Conservation (phyloP, 2,113 vertebrate genomes). For the Crotalus viridis region DNA sequence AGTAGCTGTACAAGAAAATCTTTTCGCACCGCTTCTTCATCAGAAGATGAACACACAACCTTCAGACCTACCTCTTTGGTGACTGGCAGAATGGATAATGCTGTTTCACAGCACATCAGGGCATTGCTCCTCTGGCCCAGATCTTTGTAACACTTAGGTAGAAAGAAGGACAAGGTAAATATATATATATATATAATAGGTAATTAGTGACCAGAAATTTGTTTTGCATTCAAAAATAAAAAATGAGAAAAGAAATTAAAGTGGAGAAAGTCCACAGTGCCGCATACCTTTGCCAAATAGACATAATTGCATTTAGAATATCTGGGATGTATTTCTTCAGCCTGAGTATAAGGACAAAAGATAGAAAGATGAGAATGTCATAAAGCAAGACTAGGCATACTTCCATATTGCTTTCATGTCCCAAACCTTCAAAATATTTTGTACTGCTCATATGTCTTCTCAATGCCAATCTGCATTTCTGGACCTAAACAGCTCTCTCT, state of each 20-base stretch:
- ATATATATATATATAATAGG: neutral
- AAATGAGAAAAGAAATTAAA: slow-evolving; percentile 6
- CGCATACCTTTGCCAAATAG: slow-evolving; percentile 89
- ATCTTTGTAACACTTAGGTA: slow-evolving; percentile 84
- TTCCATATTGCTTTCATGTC: neutral
- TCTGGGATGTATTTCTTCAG: slow-evolving; percentile 85
- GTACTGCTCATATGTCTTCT: neutral
- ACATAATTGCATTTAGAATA: slow-evolving; percentile 92
- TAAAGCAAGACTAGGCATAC: slow-evolving; percentile 7
- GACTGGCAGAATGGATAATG: slow-evolving; percentile 69
- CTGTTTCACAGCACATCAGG: slow-evolving; percentile 81
- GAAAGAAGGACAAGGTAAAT: slow-evolving; percentile 41
- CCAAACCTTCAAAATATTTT: slow-evolving; percentile 22
- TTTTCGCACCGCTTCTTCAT: slow-evolving; percentile 14
- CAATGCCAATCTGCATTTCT: neutral
- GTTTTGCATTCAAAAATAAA: neutral
- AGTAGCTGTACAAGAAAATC: neutral
- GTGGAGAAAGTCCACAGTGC: neutral
- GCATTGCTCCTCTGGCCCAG: slow-evolving; percentile 78
- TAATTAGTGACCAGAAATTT: slow-evolving; percentile 40
- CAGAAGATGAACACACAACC: slow-evolving; percentile 9
- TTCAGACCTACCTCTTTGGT: slow-evolving; percentile 83
- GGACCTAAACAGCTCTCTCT: neutral
- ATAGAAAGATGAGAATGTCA: slow-evolving; percentile 46
- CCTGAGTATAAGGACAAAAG: slow-evolving; percentile 72